Conservation (phyloP, 2,113 vertebrate species). For the Sinocyclocheilus anshuiensis region DNA sequence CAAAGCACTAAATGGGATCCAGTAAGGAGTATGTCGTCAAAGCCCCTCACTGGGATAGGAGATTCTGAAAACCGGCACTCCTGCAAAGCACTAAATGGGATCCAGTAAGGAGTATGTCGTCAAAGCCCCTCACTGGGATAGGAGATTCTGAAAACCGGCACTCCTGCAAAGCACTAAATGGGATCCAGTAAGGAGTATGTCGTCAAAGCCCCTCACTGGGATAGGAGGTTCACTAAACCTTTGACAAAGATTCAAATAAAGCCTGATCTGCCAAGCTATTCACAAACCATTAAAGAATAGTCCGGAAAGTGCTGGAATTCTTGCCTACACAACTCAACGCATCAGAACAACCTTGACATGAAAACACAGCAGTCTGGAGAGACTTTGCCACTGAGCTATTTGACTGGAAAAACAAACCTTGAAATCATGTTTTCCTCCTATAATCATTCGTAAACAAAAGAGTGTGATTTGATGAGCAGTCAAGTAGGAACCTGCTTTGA, state of each 20-base stretch:
- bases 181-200: slow-evolving; percentile 75
- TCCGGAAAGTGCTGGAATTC: slow-evolving; percentile 63
- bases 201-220: slow-evolving; percentile 73
- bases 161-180: slow-evolving; percentile 65
- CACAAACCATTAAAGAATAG: slow-evolving; percentile 62
- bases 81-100: slow-evolving; percentile 67
- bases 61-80: slow-evolving; percentile 52
- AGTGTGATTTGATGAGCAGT: not conserved
- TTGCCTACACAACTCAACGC: not conserved
- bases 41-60: no score
- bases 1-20: slow-evolving; percentile 69
- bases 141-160: slow-evolving; percentile 45
- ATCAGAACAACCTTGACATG: not conserved
- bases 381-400: not conserved
- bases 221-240: slow-evolving; percentile 67
- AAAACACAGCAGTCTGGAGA: not conserved
- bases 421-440: not conserved
- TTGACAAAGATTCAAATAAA: slow-evolving; percentile 72
- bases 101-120: slow-evolving; percentile 73
- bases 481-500: slow-evolving; percentile 28
- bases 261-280: slow-evolving; percentile 65
- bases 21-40: slow-evolving; percentile 73
- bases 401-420: not conserved
- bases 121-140: no score
- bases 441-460: not conserved